Percentiles rank a stretch among this genome's conserved stretches.
Evolutionary conservation across 2,797 vertebrate species (phyloP).

Genomic region (Notolabrus celidotus): DNA sequence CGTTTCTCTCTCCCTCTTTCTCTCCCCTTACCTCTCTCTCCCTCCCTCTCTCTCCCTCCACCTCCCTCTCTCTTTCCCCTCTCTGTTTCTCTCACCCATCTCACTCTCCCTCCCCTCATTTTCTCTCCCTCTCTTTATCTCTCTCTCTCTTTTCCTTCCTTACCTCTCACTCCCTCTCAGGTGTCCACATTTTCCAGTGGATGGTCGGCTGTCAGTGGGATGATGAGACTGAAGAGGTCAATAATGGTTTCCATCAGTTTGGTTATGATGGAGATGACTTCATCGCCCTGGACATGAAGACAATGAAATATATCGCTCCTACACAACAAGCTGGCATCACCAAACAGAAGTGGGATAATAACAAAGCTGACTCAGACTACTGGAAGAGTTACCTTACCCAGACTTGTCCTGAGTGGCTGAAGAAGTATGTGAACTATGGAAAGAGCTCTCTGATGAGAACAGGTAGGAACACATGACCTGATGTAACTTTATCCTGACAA

Average conservation of each 20-base stretch:
- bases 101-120: neutral
- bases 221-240: neutral
- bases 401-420: neutral
- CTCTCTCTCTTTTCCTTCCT: too few species aligned
- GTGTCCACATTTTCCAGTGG: fast-evolving
- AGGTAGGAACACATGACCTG: conserved; percentile 58
- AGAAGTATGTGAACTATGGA: conserved; percentile 54
- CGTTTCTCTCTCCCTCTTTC: too few species aligned
- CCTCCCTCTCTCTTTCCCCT: too few species aligned
- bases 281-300: neutral
- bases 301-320: neutral
- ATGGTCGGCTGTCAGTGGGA: conserved; percentile 59
- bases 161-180: conserved; percentile 42
- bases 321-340: conserved; percentile 11
- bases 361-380: too few species aligned
- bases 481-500: neutral
- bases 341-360: neutral
- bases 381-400: neutral
- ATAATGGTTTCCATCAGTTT: fast-evolving
- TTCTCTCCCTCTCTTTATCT: too few species aligned
- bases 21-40: too few species aligned
- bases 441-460: conserved; percentile 47
- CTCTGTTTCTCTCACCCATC: too few species aligned
- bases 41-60: too few species aligned
- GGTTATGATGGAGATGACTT: conserved; percentile 65